Evolutionary conservation across 2,797 vertebrate genomes (phyloP).

Genomic region (Cryptoblepharus egeriae): DNA sequence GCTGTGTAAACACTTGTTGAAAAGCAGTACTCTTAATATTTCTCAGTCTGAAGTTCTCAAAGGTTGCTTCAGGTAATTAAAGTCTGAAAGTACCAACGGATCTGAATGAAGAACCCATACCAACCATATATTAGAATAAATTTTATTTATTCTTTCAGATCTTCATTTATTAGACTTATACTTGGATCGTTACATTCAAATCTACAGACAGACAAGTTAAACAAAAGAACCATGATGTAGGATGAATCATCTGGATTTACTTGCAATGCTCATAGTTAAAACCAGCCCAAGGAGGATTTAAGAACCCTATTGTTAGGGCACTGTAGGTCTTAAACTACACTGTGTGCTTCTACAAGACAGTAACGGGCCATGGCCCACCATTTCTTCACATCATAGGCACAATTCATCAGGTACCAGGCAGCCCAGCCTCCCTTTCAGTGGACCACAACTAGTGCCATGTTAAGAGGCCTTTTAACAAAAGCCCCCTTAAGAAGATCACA

Average conservation of each 20-base stretch:
- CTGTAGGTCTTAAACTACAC: conserved; percentile 63
- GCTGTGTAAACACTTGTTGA: no score
- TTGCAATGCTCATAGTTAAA: conserved; percentile 71
- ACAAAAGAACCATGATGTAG: conserved; percentile 60
- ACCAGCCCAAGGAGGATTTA: conserved; percentile 67
- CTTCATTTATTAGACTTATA: conserved; percentile 61
- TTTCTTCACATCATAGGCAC: conserved; percentile 34
- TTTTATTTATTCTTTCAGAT: conserved; percentile 76
- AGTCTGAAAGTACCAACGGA: background rate
- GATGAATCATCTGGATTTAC: conserved; percentile 73
- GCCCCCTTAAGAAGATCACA: no score
- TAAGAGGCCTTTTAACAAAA: no score
- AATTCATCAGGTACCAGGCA: background rate
- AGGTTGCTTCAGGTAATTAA: no score
- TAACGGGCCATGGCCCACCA: conserved; percentile 54
- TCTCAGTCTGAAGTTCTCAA: no score
- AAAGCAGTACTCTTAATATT: no score
- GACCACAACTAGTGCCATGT: no score
- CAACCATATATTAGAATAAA: conserved; percentile 73
- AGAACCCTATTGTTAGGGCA: conserved; percentile 68
- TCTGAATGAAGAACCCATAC: background rate
- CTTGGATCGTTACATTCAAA: conserved; percentile 74
- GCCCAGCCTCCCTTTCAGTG: no score
- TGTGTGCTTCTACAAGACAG: conserved; percentile 63
- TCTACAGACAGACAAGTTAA: conserved; percentile 69